Base-by-base conservation (phyloP, 2,888 invertebrate genomes). In the Plagodis pulveraria region DNA sequence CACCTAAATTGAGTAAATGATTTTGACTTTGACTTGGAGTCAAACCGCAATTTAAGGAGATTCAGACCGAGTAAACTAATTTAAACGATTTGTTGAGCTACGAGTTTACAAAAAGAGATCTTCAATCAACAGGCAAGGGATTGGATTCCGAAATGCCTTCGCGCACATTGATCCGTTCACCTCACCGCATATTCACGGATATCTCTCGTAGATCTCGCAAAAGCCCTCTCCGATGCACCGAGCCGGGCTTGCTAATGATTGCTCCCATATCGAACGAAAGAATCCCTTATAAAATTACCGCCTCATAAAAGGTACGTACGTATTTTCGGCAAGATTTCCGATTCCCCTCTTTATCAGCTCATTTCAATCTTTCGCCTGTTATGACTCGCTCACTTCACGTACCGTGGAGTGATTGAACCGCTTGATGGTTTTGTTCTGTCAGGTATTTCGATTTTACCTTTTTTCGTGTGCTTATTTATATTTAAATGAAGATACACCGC, bases 211-310 rank as follows among this genome's bases (percentile, higher is more conserved):
- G 83, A 90, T 90, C 88, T 87, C 62, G 79, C 79, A 84, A 86
- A 84, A 81, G 80, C 78, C 77, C 79, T 73, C 76, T 73, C 76
- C 77, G 78, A 71, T 80, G 83, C 80, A 83, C 78, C 71, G 77
- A 75, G 77, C 62, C 65, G 71, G 75, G 70, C 75, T 72, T 73
- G 73, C 82, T 89, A 90, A 91, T 90, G 86, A 91, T 87, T 89
- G 87, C 82, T 79, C 79, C 84, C 89, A 87, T 91, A 91, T 91
- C 90, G 82, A 86, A 84, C 80, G 70, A 65, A 78, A 74, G 86
- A 89, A 91, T 91, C 87, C 89, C 89, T 90, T 88, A 78, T 78
- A 85, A 87, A 87, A 91, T 91, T 86, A 90, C 90, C 89, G 87
- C 80, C 76, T 83, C 74, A 80, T 90, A 90, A 89, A 88, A 86